phyloP scores from a whole-genome alignment of 2,888 invertebrate species.

The Pollenia griseotomentosa region DNA sequence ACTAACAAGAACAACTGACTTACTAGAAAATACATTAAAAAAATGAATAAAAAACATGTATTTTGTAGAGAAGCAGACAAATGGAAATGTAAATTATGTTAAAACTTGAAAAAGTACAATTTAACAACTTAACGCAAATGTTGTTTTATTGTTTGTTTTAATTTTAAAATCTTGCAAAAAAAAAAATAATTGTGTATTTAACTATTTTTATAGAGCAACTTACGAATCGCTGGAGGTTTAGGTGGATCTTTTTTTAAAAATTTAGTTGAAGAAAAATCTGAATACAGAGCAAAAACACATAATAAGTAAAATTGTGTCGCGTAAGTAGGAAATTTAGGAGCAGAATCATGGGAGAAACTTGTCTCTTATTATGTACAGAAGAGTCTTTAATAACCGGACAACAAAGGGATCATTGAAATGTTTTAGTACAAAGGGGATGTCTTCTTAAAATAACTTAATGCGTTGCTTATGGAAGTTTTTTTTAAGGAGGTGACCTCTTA shows the following conservation, averaged over 20 bases:
- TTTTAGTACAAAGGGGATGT: too few species aligned
- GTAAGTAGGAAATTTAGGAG: too few species aligned
- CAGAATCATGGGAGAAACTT: too few species aligned
- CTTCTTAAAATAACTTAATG: too few species aligned
- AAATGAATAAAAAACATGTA: background rate
- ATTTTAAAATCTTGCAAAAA: background rate
- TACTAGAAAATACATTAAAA: slow-evolving; percentile 11
- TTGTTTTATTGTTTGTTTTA: slow-evolving; percentile 15
- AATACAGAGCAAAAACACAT: background rate
- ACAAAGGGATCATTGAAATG: too few species aligned
- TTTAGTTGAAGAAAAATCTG: slow-evolving; percentile 1
- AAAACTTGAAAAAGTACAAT: slow-evolving; percentile 65
- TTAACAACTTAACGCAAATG: slow-evolving; percentile 63
- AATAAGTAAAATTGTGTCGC: background rate
- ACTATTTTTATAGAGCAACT: slow-evolving; percentile 32
- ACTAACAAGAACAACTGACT: slow-evolving; percentile 35
- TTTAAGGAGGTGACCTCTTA: too few species aligned
- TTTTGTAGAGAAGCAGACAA: slow-evolving; percentile 2
- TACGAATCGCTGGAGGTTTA: slow-evolving; percentile 30
- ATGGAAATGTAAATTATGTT: slow-evolving; percentile 62
- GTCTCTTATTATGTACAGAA: too few species aligned
- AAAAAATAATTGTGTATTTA: slow-evolving; percentile 9
- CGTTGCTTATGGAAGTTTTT: too few species aligned
- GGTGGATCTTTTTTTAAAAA: slow-evolving; percentile 35
- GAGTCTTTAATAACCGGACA: too few species aligned